phyloP scores from a whole-genome alignment of 1,140 invertebrate genomes.

The Macrosteles quadrilineatus region DNA sequence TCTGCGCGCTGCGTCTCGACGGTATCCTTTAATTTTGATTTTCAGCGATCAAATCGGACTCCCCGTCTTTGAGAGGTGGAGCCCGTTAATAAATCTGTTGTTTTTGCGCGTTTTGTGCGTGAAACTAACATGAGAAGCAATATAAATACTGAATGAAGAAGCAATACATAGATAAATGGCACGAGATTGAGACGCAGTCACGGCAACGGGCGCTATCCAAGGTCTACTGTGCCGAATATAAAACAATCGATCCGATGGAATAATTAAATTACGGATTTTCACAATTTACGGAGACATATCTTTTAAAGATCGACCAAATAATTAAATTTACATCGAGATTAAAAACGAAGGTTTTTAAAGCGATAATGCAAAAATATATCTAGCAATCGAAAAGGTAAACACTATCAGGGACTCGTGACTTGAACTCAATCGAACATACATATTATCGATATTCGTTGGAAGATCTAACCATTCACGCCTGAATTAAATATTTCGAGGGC shows the following conservation, averaged over 20 bases:
- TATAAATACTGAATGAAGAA: conserved; percentile 1
- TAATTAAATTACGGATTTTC: conserved; percentile 4
- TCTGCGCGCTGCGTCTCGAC: background rate
- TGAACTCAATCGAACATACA: conserved; percentile 10
- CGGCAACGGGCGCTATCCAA: background rate
- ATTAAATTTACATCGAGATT: conserved; percentile 26
- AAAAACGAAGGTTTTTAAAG: conserved; percentile 28
- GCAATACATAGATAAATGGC: background rate
- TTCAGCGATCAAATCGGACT: conserved; percentile 1
- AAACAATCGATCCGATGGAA: conserved; percentile 6
- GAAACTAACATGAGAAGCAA: background rate
- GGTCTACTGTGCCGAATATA: conserved; percentile 23
- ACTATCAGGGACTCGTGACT: background rate
- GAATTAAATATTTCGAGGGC: conserved; percentile 15
- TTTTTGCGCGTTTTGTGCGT: background rate
- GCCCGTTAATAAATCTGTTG: conserved; percentile 1
- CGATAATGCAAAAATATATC: conserved; percentile 28
- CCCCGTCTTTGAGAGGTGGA: background rate
- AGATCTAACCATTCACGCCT: conserved; percentile 15
- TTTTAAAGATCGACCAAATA: conserved; percentile 15
- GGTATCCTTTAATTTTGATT: background rate
- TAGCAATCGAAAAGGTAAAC: conserved; percentile 25
- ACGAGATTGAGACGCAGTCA: background rate
- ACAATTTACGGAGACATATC: conserved; percentile 20
- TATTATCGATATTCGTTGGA: conserved; percentile 24